Conservation (phyloP, 1,140 invertebrate species). For the Heterodera carotae region DNA sequence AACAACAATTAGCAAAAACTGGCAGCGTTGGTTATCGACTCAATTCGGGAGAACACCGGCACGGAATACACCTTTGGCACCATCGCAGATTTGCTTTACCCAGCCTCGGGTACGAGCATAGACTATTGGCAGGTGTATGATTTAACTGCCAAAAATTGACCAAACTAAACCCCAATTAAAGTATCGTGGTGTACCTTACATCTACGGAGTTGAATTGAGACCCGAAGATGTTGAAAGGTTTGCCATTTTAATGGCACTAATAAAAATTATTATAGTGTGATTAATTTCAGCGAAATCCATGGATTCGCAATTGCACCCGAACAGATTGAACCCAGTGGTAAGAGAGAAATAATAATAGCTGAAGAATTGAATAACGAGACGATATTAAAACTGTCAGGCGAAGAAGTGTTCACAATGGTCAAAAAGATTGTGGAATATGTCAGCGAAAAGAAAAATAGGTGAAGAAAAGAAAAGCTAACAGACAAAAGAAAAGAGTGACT, state of each 20-base stretch:
- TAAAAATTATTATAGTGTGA: slow-evolving; percentile 26
- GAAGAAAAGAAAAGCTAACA: neutral
- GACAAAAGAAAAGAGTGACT: neutral
- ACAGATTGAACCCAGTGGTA: slow-evolving; percentile 48
- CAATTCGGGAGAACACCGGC: slow-evolving; percentile 58
- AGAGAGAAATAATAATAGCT: neutral
- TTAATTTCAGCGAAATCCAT: slow-evolving; percentile 1
- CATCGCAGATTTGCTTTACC: slow-evolving; percentile 61
- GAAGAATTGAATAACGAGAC: slow-evolving; percentile 12
- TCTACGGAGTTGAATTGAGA: slow-evolving; percentile 61
- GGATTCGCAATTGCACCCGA: slow-evolving; percentile 24
- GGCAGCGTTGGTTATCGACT: slow-evolving; percentile 56
- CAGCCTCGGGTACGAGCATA: slow-evolving; percentile 61
- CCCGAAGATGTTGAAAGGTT: slow-evolving; percentile 52
- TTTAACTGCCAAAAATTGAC: neutral
- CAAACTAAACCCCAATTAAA: neutral
- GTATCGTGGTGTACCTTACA: slow-evolving; percentile 57
- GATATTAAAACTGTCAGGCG: slow-evolving; percentile 19
- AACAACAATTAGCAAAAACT: slow-evolving; percentile 38
- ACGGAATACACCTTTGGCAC: slow-evolving; percentile 57
- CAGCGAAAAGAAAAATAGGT: neutral
- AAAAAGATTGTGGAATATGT: slow-evolving; percentile 34
- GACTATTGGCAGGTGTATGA: slow-evolving; percentile 55
- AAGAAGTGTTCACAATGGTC: slow-evolving; percentile 35
- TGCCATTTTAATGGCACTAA: slow-evolving; percentile 50